A percentile compares a stretch with the other conserved stretches of the same genome.
phyloP scores from a whole-genome alignment of 2,797 vertebrate genomes.

The Morelia viridis region DNA sequence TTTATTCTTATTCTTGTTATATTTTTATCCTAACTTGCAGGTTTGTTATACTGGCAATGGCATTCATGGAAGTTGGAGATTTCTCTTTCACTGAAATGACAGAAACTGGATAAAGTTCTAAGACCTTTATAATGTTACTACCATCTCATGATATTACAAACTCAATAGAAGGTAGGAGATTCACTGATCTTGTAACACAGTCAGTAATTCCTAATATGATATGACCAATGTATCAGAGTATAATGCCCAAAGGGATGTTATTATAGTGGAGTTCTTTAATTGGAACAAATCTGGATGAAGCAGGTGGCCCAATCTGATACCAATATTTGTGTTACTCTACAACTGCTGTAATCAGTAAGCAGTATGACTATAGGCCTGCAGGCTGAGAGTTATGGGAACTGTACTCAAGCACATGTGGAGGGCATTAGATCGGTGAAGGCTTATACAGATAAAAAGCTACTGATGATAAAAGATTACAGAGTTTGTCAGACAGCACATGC shows the following conservation, averaged over 20 bases:
- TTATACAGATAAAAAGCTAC: neutral
- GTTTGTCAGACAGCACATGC: neutral
- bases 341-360: neutral
- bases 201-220: slow-evolving; percentile 46
- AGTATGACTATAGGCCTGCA: neutral
- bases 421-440: neutral
- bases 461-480: fast-evolving
- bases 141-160: slow-evolving; percentile 65
- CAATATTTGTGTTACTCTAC: neutral
- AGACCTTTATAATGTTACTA: slow-evolving; percentile 70
- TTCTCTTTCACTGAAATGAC: slow-evolving; percentile 63
- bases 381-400: neutral
- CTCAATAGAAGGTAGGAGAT: slow-evolving; percentile 61
- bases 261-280: neutral
- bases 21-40: too few relatives aligned
- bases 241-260: slow-evolving; percentile 9
- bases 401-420: neutral
- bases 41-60: neutral
- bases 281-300: neutral
- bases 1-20: neutral
- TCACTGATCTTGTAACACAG: slow-evolving; percentile 58
- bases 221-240: slow-evolving; percentile 63
- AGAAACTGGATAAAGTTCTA: slow-evolving; percentile 67
- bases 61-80: neutral
- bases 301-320: neutral